Evolutionary conservation across 2,113 vertebrate species (phyloP).

Genomic region (Elgaria multicarinata): DNA sequence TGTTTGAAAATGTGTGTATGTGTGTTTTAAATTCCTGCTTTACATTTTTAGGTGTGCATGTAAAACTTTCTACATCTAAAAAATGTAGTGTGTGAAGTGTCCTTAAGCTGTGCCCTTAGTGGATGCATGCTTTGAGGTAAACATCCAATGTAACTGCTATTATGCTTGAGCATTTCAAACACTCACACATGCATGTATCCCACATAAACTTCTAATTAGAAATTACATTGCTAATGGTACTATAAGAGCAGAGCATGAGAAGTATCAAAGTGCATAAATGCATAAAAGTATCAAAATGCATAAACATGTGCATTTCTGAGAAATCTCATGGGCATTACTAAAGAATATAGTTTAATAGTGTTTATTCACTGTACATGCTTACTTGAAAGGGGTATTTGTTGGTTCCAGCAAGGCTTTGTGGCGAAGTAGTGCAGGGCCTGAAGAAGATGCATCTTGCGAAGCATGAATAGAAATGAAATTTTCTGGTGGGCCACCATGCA

Average conservation of each 20-base stretch:
- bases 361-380: conserved; percentile 28
- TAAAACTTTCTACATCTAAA: neutral
- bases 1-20: neutral
- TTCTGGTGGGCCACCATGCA: conserved; percentile 90
- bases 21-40: neutral
- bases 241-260: neutral
- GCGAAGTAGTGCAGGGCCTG: conserved; percentile 92
- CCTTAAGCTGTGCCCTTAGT: neutral
- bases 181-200: neutral
- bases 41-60: neutral
- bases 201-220: neutral
- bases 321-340: neutral
- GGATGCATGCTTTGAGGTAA: neutral
- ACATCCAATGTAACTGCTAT: neutral
- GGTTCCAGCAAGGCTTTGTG: conserved; percentile 96
- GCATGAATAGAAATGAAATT: conserved; percentile 87
- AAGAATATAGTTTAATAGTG: neutral
- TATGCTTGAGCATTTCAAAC: neutral
- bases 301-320: neutral
- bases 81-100: neutral
- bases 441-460: conserved; percentile 82
- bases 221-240: neutral
- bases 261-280: neutral
- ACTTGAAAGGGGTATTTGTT: conserved; percentile 96
- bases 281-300: no score